Base-by-base conservation (phyloP, 1,140 invertebrate genomes). In the Scaptodrosophila lebanonensis region DNA sequence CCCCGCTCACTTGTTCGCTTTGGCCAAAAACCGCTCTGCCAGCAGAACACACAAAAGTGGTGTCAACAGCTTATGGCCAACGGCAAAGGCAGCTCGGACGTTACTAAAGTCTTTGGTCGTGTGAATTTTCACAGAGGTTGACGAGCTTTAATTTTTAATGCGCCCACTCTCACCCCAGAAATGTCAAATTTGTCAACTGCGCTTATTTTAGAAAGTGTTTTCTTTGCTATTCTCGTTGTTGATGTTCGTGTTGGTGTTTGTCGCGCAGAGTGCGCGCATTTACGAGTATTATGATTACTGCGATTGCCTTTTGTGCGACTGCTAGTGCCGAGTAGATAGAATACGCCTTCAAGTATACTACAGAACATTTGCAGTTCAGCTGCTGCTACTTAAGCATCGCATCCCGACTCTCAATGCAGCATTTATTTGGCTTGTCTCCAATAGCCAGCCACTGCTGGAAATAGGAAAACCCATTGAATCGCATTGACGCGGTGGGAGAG, bases 1-100 rank as follows among this genome's bases (percentile, higher is more conserved):
- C n/a, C n/a, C n/a, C n/a, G n/a, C n/a, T 40, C 51, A 42, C 20
- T 42, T 67, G 62, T 40, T 58, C 44, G 48, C 42, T 48, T 27
- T 52, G 22, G 22, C 40, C 18, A 11, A 22, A 22, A 1, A 38
- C n/a, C 33, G 9, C 38, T 25, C 20, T 9, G 27, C 30, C n/a
- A n/a, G n/a, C n/a, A n/a, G n/a, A n/a, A n/a, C n/a, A n/a, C n/a
- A 25, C 22, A 8, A 4, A 3, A 35, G 13, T 52, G 64, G 67
- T 71, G 67, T 71, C 67, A 71, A 71, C 67, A 71, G 67, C 53
- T 71, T 71, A 67, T 71, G 67, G 67, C 67, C 67, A 71, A 15
- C 44, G 29, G 45, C 57, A 45, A 47, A 54, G 53, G 57, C 49
- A n/a, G n/a, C n/a, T n/a, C n/a, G n/a, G n/a, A n/a, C n/a, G n/a